Evolutionary conservation across 2,888 invertebrate species (phyloP), one percentile per base, ranked within the genome.

Genomic region (Marronus borbonicus): DNA sequence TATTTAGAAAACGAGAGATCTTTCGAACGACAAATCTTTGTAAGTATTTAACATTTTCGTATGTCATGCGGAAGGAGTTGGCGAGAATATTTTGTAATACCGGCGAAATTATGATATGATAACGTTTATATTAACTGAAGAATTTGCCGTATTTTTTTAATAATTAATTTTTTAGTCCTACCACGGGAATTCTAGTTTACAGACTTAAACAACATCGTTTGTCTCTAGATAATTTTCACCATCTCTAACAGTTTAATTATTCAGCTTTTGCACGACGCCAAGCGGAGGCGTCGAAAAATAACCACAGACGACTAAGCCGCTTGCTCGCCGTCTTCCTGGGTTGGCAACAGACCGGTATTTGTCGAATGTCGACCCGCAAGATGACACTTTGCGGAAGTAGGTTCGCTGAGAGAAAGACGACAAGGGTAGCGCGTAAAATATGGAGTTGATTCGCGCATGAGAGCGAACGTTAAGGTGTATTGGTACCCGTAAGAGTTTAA

Each of bases 401-500:
- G 44, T 44, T 8, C 12, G 44, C 44, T 8, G 44, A 44, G 44
- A 12, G 44, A 2, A 44, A 52, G 5, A 5, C n/a, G n/a, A 1
- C 4, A 14, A 52, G 17, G 52, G 52, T 52, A n/a, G 52, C 52
- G 52, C 52, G 52, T n/a, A n/a, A 17, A 52, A 7, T n/a, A 52
- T 52, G 2, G 17, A 7, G 44, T 44, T 12, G 44, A 12, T 44
- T 44, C 44, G 1, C 44, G 44, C 44, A 12, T 44, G 17, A 17
- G 52, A 17, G 7, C n/a, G 64, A 64, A 64, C 64, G 31, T 2
- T 24, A 36, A 36, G 31, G 31, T 31, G 44, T 52, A 17, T n/a
- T 3, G 17, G n/a, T n/a, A 52, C 52, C 12, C 52, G 52, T 52
- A 10, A 69, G 49, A 69, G 52, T 69, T 69, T 69, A 69, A 69